Percentiles rank a stretch among this genome's conserved stretches.
These are phyloP conservation scores for Bothrops alternatus DNA, from an alignment of 2,797 vertebrate genomes.

Conservation along the genomic window DNA sequence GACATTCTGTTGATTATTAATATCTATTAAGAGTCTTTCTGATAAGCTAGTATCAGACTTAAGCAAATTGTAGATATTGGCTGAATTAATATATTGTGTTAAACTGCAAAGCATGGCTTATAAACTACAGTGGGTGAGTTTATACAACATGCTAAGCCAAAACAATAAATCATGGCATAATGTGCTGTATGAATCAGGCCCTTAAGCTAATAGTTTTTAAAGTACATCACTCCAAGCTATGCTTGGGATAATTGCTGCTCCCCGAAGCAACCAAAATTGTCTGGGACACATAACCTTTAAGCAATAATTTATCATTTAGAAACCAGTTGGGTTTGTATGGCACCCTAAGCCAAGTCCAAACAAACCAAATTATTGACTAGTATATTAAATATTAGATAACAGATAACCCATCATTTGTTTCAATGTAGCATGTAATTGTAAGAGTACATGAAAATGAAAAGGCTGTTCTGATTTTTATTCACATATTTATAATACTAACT, in stretches of 20 bases:
- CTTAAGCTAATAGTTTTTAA: not conserved
- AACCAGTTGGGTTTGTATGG: not conserved
- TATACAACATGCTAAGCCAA: not conserved
- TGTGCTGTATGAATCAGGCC: not conserved
- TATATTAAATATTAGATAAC: not conserved
- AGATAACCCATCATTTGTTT: not conserved
- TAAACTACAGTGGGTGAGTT: not conserved
- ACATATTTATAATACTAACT: not conserved
- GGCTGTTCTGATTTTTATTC: not conserved
- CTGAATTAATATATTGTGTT: not conserved
- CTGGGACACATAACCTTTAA: not conserved
- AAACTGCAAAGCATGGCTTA: not conserved
- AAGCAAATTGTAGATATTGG: not conserved
- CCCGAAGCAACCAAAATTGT: not conserved
- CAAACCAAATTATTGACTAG: not conserved
- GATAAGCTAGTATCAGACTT: not conserved
- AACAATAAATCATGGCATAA: not conserved
- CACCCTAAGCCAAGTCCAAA: not conserved
- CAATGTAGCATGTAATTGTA: not conserved
- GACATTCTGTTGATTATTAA: not conserved
- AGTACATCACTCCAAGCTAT: not conserved
- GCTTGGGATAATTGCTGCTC: not conserved
- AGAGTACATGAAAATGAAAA: not conserved
- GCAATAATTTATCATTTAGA: not conserved
- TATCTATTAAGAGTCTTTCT: not conserved